Conservation (phyloP, 2,888 invertebrate species). For the Ormyrus nitidulus region DNA sequence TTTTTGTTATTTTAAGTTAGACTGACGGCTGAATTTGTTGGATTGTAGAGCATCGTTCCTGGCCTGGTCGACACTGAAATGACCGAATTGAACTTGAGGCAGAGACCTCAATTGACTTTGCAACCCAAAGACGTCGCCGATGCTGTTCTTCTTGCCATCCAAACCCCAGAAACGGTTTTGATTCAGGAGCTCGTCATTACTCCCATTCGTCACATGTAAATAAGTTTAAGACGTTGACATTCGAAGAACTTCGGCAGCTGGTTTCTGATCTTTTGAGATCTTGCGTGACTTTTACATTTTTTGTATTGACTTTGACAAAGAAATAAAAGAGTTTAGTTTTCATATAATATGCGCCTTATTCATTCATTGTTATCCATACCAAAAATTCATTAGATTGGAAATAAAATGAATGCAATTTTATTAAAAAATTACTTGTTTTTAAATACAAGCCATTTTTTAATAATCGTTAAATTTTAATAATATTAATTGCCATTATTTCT, state of each 20-base stretch:
- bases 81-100: slow-evolving; percentile 64
- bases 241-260: too few species aligned
- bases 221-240: too few species aligned
- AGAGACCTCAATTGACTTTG: slow-evolving; percentile 64
- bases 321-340: slow-evolving; percentile 17
- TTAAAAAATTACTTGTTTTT: too few species aligned
- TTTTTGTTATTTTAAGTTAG: too few species aligned
- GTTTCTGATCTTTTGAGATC: too few species aligned
- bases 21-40: neutral
- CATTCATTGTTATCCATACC: too few species aligned
- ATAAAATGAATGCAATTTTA: too few species aligned
- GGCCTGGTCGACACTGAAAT: slow-evolving; percentile 80
- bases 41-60: slow-evolving; percentile 79
- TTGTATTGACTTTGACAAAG: slow-evolving; percentile 2
- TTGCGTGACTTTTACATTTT: neutral
- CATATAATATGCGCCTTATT: neutral
- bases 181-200: slow-evolving; percentile 61
- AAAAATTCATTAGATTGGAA: too few species aligned
- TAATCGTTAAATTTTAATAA: too few species aligned
- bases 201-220: slow-evolving; percentile 57
- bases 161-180: slow-evolving; percentile 65
- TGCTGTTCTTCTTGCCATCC: slow-evolving; percentile 71
- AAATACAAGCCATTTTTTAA: too few species aligned
- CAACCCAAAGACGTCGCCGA: slow-evolving; percentile 74
- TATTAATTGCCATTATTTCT: too few species aligned